Base-by-base conservation (phyloP, 2,888 invertebrate species). In the Tipula vernalis region DNA sequence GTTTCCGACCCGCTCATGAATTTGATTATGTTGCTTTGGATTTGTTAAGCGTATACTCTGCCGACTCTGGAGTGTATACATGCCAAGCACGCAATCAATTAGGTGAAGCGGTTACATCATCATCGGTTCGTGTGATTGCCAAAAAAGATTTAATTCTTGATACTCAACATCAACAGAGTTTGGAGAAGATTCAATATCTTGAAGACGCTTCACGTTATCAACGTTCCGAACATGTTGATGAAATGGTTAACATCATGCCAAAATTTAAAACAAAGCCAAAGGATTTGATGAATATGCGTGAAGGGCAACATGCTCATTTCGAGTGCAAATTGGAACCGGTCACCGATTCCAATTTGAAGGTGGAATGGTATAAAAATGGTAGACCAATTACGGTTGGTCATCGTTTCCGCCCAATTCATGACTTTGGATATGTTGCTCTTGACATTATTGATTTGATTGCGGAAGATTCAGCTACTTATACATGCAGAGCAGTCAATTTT, bases 11-110 rank as follows among this genome's bases (percentile, higher is more conserved):
- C 83, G 97, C 98, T 3, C 97, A 98, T 90, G 99, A 99, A 91
- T 98, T 99, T 91, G 98, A 98, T 90, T 99, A 98, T 90, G 98
- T 99, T 18, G 98, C 99, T 8, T 93, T 99, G 87, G 99, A 99
- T 91, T 94, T 99, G 86, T 93, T 99, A 36, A 98, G 98, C 89
- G 98, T 98, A 36, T 99, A 98, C 91, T 97, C 99, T n/a, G 96
- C 96, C 89, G 99, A 99, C 92, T 97, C 97, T 5, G 99, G 99
- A 18, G 96, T 98, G 0, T 99, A 99, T 91, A 98, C 98, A 12
- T 98, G 98, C 90, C 96, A 96, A 91, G 99, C 99, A 0, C 95
- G 97, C 87, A 99, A 99, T 91, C 96, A 96, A 90, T 93, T 98
- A 41, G 99, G 99, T 2, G 97, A 98, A 93, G 98, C 98, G 28